These are phyloP conservation scores for Neoaliturus tenellus DNA, from an alignment of 2,888 invertebrate genomes.

Conservation along the genomic window DNA sequence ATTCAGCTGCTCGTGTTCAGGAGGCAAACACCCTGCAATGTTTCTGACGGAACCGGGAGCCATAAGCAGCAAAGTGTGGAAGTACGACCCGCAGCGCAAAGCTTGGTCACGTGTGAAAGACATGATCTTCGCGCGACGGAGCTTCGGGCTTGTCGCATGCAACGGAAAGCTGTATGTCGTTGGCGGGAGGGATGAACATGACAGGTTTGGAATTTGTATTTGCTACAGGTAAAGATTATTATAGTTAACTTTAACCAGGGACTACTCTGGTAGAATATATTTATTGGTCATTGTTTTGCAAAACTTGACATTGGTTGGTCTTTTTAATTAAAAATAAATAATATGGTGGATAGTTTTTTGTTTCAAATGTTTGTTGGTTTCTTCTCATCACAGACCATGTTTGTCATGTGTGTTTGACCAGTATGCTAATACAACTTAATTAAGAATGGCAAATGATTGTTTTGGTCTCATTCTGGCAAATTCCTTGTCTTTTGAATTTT, in stretches of 20 bases:
- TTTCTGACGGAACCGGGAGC: conserved; percentile 77
- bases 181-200: conserved; percentile 81
- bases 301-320: not conserved
- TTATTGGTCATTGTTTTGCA: not conserved
- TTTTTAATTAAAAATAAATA: not conserved
- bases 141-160: conserved; percentile 82
- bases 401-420: too few species aligned
- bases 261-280: not conserved
- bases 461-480: too few species aligned
- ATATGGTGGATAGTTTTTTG: too few species aligned
- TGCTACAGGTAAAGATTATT: too few species aligned
- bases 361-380: too few species aligned
- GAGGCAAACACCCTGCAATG: conserved; percentile 80
- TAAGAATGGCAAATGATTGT: too few species aligned
- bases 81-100: conserved; percentile 79
- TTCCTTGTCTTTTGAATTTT: too few species aligned
- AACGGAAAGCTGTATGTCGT: conserved; percentile 82
- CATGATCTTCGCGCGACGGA: conserved; percentile 78
- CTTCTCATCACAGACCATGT: not conserved
- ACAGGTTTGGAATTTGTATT: conserved; percentile 72
- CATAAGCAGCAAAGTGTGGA: conserved; percentile 81
- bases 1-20: conserved; percentile 70
- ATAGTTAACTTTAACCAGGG: too few species aligned
- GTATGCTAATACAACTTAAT: too few species aligned
- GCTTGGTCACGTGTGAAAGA: conserved; percentile 80